A percentile compares a stretch with the other conserved stretches of the same genome.
Conservation (phyloP, 1,140 invertebrate genomes). For the Pachyrhynchus sulphureomaculatus region DNA sequence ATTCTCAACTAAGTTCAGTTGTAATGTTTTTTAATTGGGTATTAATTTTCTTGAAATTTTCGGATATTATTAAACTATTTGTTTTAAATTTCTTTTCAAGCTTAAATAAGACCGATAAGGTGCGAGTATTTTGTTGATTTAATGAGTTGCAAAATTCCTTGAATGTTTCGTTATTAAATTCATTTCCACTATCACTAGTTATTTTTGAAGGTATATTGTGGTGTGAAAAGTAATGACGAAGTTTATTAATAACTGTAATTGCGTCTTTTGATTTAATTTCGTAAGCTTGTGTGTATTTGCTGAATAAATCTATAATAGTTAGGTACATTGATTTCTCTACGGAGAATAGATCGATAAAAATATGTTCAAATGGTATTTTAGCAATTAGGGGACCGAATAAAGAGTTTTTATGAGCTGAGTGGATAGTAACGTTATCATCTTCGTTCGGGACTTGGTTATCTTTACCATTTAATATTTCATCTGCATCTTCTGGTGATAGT, state of each 20-base stretch:
- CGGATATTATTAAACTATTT: too few relatives aligned
- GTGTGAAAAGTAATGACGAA: not conserved
- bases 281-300: conserved; percentile 16
- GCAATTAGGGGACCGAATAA: not conserved
- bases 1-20: too few relatives aligned
- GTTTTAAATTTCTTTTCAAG: too few relatives aligned
- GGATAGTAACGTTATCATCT: too few relatives aligned
- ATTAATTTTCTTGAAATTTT: too few relatives aligned
- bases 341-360: not conserved
- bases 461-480: conserved; percentile 1
- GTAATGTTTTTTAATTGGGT: too few relatives aligned
- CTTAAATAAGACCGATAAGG: too few relatives aligned
- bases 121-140: too few relatives aligned
- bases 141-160: too few relatives aligned
- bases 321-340: not conserved
- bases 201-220: not conserved
- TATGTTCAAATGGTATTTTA: conserved; percentile 3
- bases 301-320: conserved; percentile 1
- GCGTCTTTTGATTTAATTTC: conserved; percentile 48
- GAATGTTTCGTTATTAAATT: not conserved
- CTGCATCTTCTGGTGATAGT: not conserved
- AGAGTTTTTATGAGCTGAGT: not conserved
- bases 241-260: too few relatives aligned
- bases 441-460: too few relatives aligned
- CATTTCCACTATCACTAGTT: not conserved